Base-by-base conservation (phyloP, 2,113 vertebrate species). In the Rhodinocichla rosea region DNA sequence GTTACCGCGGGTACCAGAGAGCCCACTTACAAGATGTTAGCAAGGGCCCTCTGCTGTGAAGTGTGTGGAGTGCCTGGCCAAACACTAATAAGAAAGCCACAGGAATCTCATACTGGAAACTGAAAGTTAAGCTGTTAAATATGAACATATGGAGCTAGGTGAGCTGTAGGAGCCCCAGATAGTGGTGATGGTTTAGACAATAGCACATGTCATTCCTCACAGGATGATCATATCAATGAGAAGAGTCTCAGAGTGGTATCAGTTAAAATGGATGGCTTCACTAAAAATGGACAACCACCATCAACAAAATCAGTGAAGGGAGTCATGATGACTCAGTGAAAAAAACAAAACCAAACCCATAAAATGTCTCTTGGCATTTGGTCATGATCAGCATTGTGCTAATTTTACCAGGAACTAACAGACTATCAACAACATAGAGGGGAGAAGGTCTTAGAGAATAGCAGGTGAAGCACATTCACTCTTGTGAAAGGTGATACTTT, bases 1-100 rank as follows among this genome's bases (percentile, higher is more conserved):
- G 44, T 63, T 91, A 82, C 76, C 71, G 62, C 0, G 1, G 39
- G 52, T 82, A 92, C 57, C 78, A 82, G 62, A 91, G 47, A 92
- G 65, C 69, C 70, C 74, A 87, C 93, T 95, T 92, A 78, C 59
- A 95, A 94, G 90, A 87, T 84, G 87, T 82, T 95, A 92, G 84
- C 81, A 89, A 82, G 65, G 74, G 69, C 86, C 52, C 71, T 94
- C 89, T 86, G 89, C 87, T 95, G 84, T 84, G 89, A 92, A 84
- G 77, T 89, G 95, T 82, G 56, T 71, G 37, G 65, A 78, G 28
- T 92, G 81, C 56, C 37, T 95, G 90, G 52, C 77, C 81, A 87
- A 92, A 82, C 52, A 68, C 60, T 94, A 95, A 89, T 84, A 91
- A 84, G 67, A 91, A 94, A 96, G 49, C 87, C 87, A 91, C 90